Evolutionary conservation across 2,113 vertebrate genomes (phyloP), one percentile per base, ranked within the genome.

Genomic region (Salminus brasiliensis): DNA sequence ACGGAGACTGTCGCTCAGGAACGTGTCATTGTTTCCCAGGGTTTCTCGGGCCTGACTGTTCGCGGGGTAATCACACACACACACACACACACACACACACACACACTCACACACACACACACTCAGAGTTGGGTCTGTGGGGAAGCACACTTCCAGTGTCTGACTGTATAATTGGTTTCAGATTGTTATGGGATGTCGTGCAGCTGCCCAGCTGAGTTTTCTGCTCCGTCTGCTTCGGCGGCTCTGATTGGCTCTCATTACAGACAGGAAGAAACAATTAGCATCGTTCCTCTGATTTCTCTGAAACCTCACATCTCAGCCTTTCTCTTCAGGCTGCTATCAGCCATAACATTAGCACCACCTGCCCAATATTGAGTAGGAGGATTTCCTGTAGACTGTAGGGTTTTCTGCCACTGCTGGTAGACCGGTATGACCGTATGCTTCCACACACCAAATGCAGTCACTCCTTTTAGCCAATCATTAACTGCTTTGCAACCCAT

Each of bases 11-110:
- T 80, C 95, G 98, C 87, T 98, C 97, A 80, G 98, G 98, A 93
- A 95, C 95, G 57, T 99, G 98, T 87, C 97, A 98, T 90, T 99
- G 98, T 94, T 99, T 99, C 87, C 94, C 98, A 29, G 98, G 97
- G 65, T 99, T 98, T 89, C 93, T 99, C 81, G 97, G 97, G 66
- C 97, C 97, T 0, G 97, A 99, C 91, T 99, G 98, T 94, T 97
- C 97, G 0, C 94, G 97, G 97, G 97, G 98, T 99, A 95, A 74
- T 72, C 34, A 69, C 63, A 57, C 77, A 69, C 15, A 36, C 43
- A 36, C 81, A 45, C 29, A 43, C 60, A 73, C 36, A 39, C 43
- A 79, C 30, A 52, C 41, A 71, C 47, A 76, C 21, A 41, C 45
- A 55, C 49, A 34, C 30, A 52, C 57, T 72, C 29, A 49, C 57